Evolutionary conservation across 2,888 invertebrate genomes (phyloP).

Genomic region (Drosophila macrospina): DNA sequence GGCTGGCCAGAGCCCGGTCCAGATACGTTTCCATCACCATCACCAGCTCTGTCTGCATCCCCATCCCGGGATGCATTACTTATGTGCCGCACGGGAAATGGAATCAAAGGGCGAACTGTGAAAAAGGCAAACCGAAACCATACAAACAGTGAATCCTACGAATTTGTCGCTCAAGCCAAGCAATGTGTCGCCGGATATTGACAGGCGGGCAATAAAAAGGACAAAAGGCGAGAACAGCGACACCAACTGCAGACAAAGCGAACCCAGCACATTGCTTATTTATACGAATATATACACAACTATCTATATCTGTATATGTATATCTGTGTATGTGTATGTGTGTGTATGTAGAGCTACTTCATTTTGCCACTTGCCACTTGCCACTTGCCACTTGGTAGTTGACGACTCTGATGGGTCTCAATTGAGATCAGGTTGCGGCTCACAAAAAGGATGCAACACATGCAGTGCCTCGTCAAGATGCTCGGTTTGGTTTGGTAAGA

Average conservation of each 20-base stretch:
- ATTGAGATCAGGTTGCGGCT: constrained; percentile 22
- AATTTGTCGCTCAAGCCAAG: constrained; percentile 55
- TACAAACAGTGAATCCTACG: constrained; percentile 44
- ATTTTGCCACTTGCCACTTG: constrained; percentile 5
- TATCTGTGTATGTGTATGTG: neutral
- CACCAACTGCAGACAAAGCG: constrained; percentile 42
- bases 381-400: constrained; percentile 2
- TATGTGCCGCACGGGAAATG: constrained; percentile 58
- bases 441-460: constrained; percentile 14
- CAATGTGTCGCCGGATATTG: constrained; percentile 70
- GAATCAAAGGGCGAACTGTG: constrained; percentile 52
- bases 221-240: constrained; percentile 58
- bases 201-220: constrained; percentile 73
- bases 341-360: neutral
- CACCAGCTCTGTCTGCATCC: neutral
- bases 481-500: constrained; percentile 9
- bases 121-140: constrained; percentile 44
- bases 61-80: constrained; percentile 44
- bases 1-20: constrained; percentile 30
- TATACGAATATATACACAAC: constrained; percentile 35
- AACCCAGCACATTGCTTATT: constrained; percentile 58
- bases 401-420: constrained; percentile 19
- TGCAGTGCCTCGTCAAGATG: constrained; percentile 4
- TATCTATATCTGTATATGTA: neutral
- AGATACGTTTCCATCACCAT: constrained; percentile 1